phyloP scores from a whole-genome alignment of 2,113 vertebrate genomes.

The Corvus hawaiiensis region DNA sequence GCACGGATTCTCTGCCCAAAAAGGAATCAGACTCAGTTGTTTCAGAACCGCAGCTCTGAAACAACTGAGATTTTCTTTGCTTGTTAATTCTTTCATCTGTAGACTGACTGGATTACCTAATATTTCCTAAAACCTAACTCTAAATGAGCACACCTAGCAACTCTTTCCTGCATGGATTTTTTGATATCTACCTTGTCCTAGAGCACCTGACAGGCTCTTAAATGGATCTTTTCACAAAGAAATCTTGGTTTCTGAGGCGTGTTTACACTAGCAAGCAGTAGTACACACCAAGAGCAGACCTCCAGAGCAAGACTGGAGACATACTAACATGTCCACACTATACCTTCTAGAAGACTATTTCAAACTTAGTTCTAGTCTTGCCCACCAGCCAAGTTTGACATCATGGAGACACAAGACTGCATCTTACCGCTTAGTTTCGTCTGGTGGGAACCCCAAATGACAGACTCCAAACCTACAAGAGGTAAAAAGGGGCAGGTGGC shows the following conservation, averaged over 20 bases:
- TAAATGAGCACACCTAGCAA: not conserved
- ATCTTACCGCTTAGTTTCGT: not conserved
- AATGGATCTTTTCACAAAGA: not conserved
- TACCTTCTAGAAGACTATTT: not conserved
- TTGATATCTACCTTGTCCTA: not conserved
- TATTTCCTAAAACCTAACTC: not conserved
- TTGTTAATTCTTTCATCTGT: not conserved
- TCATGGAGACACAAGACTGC: not conserved
- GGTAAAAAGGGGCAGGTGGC: not conserved
- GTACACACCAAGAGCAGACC: not conserved
- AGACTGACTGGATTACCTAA: not conserved
- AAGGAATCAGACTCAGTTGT: not conserved
- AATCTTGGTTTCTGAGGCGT: not conserved
- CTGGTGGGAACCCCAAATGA: not conserved
- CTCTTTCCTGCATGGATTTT: not conserved
- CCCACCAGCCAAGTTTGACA: not conserved
- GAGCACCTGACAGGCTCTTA: not conserved
- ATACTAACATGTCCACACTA: not conserved
- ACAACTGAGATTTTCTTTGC: not conserved
- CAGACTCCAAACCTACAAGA: not conserved
- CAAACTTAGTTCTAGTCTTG: not conserved
- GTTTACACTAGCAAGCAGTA: not conserved
- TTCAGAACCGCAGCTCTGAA: not conserved
- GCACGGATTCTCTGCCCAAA: not conserved
- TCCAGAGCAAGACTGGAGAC: not conserved